Evolutionary conservation across 1,140 invertebrate genomes (phyloP), one percentile per base, ranked within the genome.

Genomic region (Cotesia typhae): DNA sequence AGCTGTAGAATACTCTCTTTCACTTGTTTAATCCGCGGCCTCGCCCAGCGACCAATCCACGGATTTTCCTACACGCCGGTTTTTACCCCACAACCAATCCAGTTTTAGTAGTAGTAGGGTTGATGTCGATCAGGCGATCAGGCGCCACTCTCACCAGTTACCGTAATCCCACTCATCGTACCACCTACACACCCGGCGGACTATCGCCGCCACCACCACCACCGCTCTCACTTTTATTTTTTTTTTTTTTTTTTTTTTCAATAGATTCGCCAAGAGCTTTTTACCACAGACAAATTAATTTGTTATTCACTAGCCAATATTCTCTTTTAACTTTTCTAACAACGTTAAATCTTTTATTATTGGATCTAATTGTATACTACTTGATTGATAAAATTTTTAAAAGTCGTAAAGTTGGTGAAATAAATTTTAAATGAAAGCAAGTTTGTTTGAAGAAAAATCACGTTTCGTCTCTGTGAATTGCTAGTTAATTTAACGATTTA

Each of bases 1-100:
- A 66, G 67, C 71, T 67, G 67, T 68, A 70, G 71, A 76, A 75
- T 74, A 74, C 55, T 70, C 68, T 75, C 64, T 70, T 64, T 47
- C 76, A 78, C 75, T 73, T 74, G 75, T 71, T 76, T 69, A 75
- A 71, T 75, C 75, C 76, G 75, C 74, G 80, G 83, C 84, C 84
- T 84, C 84, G 83, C 84, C 84, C 84, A 79, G 76, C 77, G 74
- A 78, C 84, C 84, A 85, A 85, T 85, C 83, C 60, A 77, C 71
- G 73, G 41, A 67, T 75, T 70, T 75, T 64, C 63, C 60, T 53
- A 67, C 67, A 66, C 73, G 64, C 74, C 71, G 47, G 78, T 78
- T 81, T 78, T 80, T 77, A 72, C 75, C 73, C 75, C 66, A 66
- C 74, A 74, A 74, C 83, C 84, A 84, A 84, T 84, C 80, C 67